A percentile compares a stretch with the other conserved stretches of the same genome.
These are phyloP conservation scores for Shinisaurus crocodilurus DNA, from an alignment of 2,113 vertebrate genomes.

Conservation along the genomic window DNA sequence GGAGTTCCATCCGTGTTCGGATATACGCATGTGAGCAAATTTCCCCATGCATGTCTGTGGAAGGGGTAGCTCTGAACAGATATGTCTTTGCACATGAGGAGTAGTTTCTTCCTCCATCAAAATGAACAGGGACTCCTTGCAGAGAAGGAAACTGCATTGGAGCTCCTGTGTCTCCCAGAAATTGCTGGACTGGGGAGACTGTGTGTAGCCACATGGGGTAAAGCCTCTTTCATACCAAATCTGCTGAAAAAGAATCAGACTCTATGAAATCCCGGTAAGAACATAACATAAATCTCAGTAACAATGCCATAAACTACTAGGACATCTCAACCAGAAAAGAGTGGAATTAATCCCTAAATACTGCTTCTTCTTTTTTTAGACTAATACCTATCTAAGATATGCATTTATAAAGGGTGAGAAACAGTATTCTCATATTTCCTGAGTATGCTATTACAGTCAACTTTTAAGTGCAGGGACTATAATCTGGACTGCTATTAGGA, in stretches of 20 bases:
- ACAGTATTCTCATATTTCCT: background rate
- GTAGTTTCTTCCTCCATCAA: background rate
- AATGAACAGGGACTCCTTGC: background rate
- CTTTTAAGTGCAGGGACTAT: slow-evolving; percentile 11
- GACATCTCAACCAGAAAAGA: background rate
- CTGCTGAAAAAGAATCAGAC: background rate
- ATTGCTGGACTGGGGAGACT: background rate
- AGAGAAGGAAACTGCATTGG: background rate
- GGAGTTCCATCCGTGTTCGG: background rate
- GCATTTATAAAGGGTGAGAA: background rate
- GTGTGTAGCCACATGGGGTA: fast-evolving
- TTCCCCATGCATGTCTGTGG: background rate
- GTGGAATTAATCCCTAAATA: background rate
- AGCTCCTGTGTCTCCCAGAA: background rate
- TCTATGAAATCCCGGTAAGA: background rate
- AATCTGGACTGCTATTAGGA: background rate
- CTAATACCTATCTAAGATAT: background rate
- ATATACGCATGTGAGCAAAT: background rate
- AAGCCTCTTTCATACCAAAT: background rate
- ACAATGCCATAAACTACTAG: background rate
- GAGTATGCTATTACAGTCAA: background rate
- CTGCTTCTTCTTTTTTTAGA: slow-evolving; percentile 9
- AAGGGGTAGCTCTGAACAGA: background rate
- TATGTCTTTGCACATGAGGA: background rate
- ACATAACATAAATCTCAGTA: background rate